Evolutionary conservation across 2,797 vertebrate genomes (phyloP), one percentile per base, ranked within the genome.

Genomic region (Falco novaeseelandiae): DNA sequence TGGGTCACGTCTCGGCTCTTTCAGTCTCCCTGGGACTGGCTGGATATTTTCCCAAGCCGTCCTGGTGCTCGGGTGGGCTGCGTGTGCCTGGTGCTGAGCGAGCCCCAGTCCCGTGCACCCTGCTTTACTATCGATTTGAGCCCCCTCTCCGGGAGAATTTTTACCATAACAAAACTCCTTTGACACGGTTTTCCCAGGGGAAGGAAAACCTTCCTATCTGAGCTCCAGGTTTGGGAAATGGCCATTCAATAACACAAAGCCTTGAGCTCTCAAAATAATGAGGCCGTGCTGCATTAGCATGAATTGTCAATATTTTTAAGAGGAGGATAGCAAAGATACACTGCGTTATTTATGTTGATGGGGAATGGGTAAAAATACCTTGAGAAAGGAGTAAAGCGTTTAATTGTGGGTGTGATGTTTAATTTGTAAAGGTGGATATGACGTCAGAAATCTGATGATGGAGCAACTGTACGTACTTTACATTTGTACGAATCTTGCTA

Each of bases 21-120:
- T 49, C 15, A n/a, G 32, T 59, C 62, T 40, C 46, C 5, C 34
- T 63, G 48, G 42, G 27, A 32, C 10, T 57, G 51, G 12, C 6
- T 42, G 17, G 9, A 7, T 30, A 42, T 70, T 61, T 52, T 14
- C 29, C n/a, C 14, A 65, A 44, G 40, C 14, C 1, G 6, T 12
- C 23, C 18, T 10, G n/a, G 52, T 21, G 59, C n/a, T 62, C 59
- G 8, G 32, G 12, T 21, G 66, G 22, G 11, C 23, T 65, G 6
- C n/a, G 0, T 2, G 38, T 7, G 14, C 10, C 0, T 4, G 26
- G 14, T 36, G 57, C 62, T 42, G 36, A 55, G 36, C 4, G 66
- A 61, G 55, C 40, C 6, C 1, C 4, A 2, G 27, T 76, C 30
- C 34, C 32, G 29, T 12, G 42, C 18, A 8, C 1, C 4, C 29